Conservation (phyloP, 64 coral and sea anemone genomes). For the Montipora sp. region DNA sequence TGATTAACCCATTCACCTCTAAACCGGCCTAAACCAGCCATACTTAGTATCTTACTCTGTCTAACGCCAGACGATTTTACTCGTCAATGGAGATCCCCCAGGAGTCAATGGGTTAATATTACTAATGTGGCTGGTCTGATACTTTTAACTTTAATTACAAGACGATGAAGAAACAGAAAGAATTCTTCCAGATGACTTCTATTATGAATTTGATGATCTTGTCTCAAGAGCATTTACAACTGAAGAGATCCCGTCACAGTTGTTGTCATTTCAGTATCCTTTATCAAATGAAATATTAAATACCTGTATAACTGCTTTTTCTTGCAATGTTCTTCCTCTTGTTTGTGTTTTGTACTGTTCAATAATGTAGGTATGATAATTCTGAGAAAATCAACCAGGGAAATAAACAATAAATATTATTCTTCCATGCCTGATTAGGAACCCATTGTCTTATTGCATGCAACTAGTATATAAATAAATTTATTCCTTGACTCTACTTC, state of each 20-base stretch:
- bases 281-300: neutral
- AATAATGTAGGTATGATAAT: no score
- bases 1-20: no score
- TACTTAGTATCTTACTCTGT: no score
- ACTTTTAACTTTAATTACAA: constrained; percentile 13
- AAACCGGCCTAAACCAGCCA: no score
- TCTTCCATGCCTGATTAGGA: no score
- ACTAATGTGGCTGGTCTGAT: neutral
- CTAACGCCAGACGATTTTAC: no score
- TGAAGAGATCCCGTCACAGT: constrained; percentile 77
- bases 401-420: no score
- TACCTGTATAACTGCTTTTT: neutral
- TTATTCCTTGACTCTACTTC: constrained; percentile 43
- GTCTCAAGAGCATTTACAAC: constrained; percentile 80
- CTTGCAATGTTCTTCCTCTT: neutral
- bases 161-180: constrained; percentile 75
- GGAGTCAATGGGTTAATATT: no score
- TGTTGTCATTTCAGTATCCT: constrained; percentile 98
- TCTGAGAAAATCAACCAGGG: no score
- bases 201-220: constrained; percentile 81
- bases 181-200: constrained; percentile 93
- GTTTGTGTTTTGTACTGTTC: no score
- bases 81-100: no score
- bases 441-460: neutral
- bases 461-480: neutral